Conservation (phyloP, 2,113 vertebrate genomes). For the Protomyctophum bolini region DNA sequence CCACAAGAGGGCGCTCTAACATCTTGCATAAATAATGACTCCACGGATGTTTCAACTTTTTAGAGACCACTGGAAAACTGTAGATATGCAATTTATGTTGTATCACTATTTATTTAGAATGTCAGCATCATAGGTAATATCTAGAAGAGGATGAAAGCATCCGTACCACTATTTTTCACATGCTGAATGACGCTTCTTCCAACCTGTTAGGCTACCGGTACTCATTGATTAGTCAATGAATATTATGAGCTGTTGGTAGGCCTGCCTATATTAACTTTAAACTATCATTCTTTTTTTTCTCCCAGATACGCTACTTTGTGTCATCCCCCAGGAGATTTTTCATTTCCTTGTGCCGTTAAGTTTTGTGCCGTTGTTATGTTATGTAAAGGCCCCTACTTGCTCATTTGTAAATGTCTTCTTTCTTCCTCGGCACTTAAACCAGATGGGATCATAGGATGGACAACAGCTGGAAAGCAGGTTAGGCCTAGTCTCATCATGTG, state of each 20-base stretch:
- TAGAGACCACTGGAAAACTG: not conserved
- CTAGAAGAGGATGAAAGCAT: slow-evolving; percentile 5
- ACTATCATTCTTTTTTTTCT: no score
- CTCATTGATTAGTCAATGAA: no score
- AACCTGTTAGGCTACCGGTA: no score
- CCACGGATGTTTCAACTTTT: no score
- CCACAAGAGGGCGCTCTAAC: slow-evolving; percentile 49
- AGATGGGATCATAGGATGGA: slow-evolving; percentile 18
- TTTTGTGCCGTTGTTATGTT: no score
- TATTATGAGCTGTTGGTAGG: no score
- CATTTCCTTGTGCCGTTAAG: not conserved
- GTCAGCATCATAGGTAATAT: not conserved
- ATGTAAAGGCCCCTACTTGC: not conserved
- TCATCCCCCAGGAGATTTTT: not conserved
- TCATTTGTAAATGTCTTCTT: slow-evolving; percentile 45
- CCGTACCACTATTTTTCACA: not conserved
- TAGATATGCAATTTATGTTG: not conserved
- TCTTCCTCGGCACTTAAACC: slow-evolving; percentile 49
- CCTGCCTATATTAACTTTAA: no score
- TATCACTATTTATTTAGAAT: not conserved
- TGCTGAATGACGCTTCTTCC: no score
- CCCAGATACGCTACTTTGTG: no score
- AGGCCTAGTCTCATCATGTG: not conserved
- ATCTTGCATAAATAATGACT: not conserved
- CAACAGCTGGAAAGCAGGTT: slow-evolving; percentile 63